These are phyloP conservation scores for Anagrus nilaparvatae DNA, from an alignment of 1,140 invertebrate species.

Conservation along the genomic window DNA sequence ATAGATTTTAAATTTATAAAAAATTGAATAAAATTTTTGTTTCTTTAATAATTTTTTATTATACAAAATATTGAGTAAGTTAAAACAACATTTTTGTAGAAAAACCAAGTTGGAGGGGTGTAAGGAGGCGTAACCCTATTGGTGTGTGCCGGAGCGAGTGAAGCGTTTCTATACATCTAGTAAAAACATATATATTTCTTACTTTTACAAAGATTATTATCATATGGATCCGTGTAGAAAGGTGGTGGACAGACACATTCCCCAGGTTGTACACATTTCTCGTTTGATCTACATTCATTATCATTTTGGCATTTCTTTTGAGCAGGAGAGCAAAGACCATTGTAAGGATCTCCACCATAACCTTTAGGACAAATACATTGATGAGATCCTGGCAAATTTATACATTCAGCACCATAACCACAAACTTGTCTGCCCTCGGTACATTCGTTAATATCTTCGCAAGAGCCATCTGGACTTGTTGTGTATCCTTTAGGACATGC, in stretches of 20 bases:
- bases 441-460: constrained; percentile 72
- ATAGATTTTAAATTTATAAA: too few relatives aligned
- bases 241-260: constrained; percentile 82
- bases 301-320: constrained; percentile 72
- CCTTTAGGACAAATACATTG: constrained; percentile 74
- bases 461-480: constrained; percentile 62
- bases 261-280: constrained; percentile 83
- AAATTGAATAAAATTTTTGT: constrained; percentile 4
- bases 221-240: constrained; percentile 69
- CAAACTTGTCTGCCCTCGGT: constrained; percentile 63
- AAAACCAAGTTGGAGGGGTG: too few relatives aligned
- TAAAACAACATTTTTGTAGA: neutral
- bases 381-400: constrained; percentile 68
- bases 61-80: neutral
- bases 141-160: too few relatives aligned
- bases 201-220: constrained; percentile 79
- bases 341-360: constrained; percentile 51
- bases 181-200: constrained; percentile 16
- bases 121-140: too few relatives aligned
- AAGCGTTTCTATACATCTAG: neutral
- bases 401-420: constrained; percentile 75
- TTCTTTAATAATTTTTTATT: neutral
- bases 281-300: constrained; percentile 72
- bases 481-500: constrained; percentile 75
- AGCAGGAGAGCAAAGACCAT: constrained; percentile 61